Evolutionary conservation across 2,113 vertebrate species (phyloP).

Genomic region (Phyllostomus discolor): DNA sequence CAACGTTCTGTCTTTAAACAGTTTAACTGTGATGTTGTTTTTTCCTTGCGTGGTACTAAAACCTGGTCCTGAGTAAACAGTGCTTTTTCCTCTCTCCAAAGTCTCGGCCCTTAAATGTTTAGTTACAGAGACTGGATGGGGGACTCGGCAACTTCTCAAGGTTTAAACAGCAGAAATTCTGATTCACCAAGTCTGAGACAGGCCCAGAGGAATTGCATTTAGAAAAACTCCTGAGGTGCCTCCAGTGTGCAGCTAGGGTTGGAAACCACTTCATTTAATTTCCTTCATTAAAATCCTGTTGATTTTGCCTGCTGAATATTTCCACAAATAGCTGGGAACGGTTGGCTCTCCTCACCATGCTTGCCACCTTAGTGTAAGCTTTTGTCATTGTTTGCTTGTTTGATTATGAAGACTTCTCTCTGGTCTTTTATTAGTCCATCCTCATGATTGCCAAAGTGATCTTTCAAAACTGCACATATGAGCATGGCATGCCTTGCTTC

Average conservation of each 20-base stretch:
- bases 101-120: neutral
- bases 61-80: neutral
- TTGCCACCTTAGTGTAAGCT: neutral
- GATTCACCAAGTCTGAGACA: neutral
- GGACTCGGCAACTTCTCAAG: neutral
- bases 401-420: neutral
- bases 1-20: neutral
- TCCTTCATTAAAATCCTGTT: neutral
- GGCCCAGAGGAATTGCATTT: neutral
- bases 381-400: neutral
- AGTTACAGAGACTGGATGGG: neutral
- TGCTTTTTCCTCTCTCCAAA: neutral
- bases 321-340: neutral
- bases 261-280: neutral
- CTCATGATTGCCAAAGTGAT: neutral
- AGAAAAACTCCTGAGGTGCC: neutral
- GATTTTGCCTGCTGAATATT: neutral
- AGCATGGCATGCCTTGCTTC: neutral
- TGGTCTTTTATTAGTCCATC: neutral
- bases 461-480: neutral
- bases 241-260: neutral
- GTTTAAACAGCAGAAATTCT: neutral
- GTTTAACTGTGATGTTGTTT: neutral
- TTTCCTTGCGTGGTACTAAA: neutral
- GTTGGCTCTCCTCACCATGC: accelerated